These are phyloP conservation scores for Chrysomallon squamiferum DNA, from an alignment of 1,140 invertebrate species.

Conservation along the genomic window DNA sequence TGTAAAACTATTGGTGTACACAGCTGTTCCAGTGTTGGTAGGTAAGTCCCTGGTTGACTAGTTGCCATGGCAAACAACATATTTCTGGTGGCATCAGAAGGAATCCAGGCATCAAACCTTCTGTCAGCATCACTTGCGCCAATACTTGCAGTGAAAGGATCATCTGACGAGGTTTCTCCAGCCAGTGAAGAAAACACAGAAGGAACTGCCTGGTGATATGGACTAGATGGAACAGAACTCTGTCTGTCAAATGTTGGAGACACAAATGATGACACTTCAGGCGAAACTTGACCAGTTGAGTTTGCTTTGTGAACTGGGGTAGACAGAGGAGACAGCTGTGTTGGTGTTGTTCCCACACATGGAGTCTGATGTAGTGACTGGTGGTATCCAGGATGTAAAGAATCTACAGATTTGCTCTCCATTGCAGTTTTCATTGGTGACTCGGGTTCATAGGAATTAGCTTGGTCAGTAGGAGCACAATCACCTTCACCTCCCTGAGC, in stretches of 20 bases:
- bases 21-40: conserved; percentile 72
- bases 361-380: conserved; percentile 21
- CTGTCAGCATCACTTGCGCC: conserved; percentile 66
- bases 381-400: conserved; percentile 1
- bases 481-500: conserved; percentile 35
- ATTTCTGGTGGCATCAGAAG: conserved; percentile 72
- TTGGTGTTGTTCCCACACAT: conserved; percentile 31
- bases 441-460: conserved; percentile 3
- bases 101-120: conserved; percentile 79
- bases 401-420: not conserved
- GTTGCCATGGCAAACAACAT: conserved; percentile 71
- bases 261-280: not conserved
- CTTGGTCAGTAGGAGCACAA: not conserved
- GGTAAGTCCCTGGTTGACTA: conserved; percentile 72
- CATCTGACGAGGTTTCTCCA: conserved; percentile 22
- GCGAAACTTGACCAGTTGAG: not conserved
- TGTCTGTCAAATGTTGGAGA: conserved; percentile 17
- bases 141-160: conserved; percentile 53
- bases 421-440: not conserved
- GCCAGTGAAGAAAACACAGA: conserved; percentile 21
- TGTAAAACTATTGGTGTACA: conserved; percentile 77
- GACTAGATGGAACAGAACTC: conserved; percentile 15
- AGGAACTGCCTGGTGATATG: conserved; percentile 23
- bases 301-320: conserved; percentile 46
- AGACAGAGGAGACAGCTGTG: conserved; percentile 37